Base-by-base conservation (phyloP, 2,113 vertebrate genomes). In the Megaceryle torquata region DNA sequence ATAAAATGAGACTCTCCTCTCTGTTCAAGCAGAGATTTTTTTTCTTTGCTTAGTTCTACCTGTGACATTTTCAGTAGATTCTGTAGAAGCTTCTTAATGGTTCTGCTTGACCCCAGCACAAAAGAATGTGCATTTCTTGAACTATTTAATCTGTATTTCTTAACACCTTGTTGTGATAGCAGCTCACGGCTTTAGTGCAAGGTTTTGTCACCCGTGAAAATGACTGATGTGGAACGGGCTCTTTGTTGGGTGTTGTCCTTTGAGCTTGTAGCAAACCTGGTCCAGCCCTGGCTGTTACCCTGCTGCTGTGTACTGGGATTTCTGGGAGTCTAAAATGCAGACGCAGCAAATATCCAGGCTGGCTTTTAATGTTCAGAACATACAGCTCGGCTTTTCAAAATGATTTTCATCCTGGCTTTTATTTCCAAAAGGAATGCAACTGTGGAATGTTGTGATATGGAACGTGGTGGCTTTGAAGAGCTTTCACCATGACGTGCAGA, bases 151-250 rank as follows among this genome's bases (percentile, higher is more conserved):
- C 10, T 8, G 15, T 15, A 56, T 56, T 56, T 18, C 10, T 29
- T 19, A 41, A 16, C n/a, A 18, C 50, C 57, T 65, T 13, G 44
- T 51, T 50, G 63, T 37, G 78, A 14, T 8, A 46, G 29, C 12
- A 20, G 20, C 46, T 76, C 39, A 46, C 24, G 46, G 15, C 53
- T n/a, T 29, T 44, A 31, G 59, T 29, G 15, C 7, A 29, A 56
- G 28, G 15, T 56, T 29, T 56, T 56, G 53, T 54, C 28, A 56
- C 11, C n/a, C 8, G 25, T 18, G 54, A 13, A 8, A 22, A 19
- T 4, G 31, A 6, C 8, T 8, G 8, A 8, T 6, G 18, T 13
- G 0, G 5, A 7, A 10, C 7, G 59, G 18, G 11, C 29, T 50
- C 1, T 31, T 6, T 35, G 15, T 17, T 19, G 56, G 48, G 48